Base-by-base conservation (phyloP, 2,888 invertebrate species). In the Campaea margaritaria region DNA sequence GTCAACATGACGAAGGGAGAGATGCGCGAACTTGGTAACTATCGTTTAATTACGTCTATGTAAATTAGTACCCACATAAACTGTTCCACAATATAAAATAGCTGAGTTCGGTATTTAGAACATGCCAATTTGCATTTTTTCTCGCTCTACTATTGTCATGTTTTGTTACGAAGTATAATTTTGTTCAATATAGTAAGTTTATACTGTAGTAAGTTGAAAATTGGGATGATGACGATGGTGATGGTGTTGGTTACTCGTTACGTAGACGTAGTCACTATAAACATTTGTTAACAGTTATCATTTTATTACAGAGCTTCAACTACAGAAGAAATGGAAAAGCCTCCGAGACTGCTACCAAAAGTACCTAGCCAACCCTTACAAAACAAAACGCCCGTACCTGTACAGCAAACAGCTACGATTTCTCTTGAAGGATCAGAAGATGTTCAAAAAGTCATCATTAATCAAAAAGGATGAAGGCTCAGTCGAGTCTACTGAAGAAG, bases 251-350 rank as follows among this genome's bases (percentile, higher is more conserved):
- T 5, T 21, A 21, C 21, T 21, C 21, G 21, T 21, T 3, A 21
- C 21, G 5, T 21, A 21, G 21, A 21, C 21, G 21, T 21, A 21
- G 21, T 21, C 21, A 21, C 21, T 21, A 21, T 21, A 21, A 21
- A 5, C 3, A 12, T n/a, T 36, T 36, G 12, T 4, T 36, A 1
- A 31, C 12, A 12, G 1, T 12, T 36, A 3, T 10, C 12, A 55
- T 47, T 62, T 70, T 70, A 54, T 87, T 85, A 58, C 85, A 92
- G 92, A 89, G 76, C 73, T 90, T 7, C 90, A 91, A 72, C 78
- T 92, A 8, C 91, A 91, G 71, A 91, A 90, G 75, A 92, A 91
- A 78, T 92, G 91, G 91, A 92, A 91, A 66, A 87, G 91, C 67
- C 85, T 91, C 12, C 75, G 90, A 28, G 92, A 92, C 63, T 87